Base-by-base conservation (phyloP, 2,113 vertebrate species). In the Lichenostomus cassidix region DNA sequence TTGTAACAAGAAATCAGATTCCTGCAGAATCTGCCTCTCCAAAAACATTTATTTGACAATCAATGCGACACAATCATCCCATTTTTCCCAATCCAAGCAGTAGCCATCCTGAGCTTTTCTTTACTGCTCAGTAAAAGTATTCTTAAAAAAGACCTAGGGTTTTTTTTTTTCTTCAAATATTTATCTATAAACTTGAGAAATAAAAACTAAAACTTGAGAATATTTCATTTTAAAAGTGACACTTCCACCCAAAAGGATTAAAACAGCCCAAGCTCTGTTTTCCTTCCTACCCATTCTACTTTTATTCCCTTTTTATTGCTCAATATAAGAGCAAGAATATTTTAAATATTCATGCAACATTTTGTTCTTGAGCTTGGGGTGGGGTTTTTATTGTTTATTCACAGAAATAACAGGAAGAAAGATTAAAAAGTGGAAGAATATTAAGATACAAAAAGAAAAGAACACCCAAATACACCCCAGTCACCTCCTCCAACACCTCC, bases 1-100 rank as follows among this genome's bases (percentile, higher is more conserved):
- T 56, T 33, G 2, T 17, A 60, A 10, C 12, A 65, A 17, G 52
- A 88, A 79, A 75, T 23, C 5, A 25, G 33, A 15, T 37, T 11
- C 28, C 31, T 37, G 11, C 14, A 74, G 14, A 83, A 6, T 4
- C 4, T 5, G 1, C 35, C 76, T 28, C 44, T 4, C 1, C 1
- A 6, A 42, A 73, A 77, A 44, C 12, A 21, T 27, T 63, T 27
- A 13, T 13, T 7, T 56, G 7, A 8, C 37, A 21, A 33, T 58
- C 39, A 12, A 21, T 3, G 4, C 33, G 52, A 69, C 0, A 0
- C 1, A 42, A 33, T 8, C 20, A 19, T 29, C 11, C 10, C 7
- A 15, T 62, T 78, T 78, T 78, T 69, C n/a, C 29, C 16, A 65
- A 31, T 12, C 9, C 1, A 1, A 12, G 7, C 5, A 68, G 29